Evolutionary conservation across 2,888 invertebrate genomes (phyloP).

Genomic region (Polyommatus icarus): DNA sequence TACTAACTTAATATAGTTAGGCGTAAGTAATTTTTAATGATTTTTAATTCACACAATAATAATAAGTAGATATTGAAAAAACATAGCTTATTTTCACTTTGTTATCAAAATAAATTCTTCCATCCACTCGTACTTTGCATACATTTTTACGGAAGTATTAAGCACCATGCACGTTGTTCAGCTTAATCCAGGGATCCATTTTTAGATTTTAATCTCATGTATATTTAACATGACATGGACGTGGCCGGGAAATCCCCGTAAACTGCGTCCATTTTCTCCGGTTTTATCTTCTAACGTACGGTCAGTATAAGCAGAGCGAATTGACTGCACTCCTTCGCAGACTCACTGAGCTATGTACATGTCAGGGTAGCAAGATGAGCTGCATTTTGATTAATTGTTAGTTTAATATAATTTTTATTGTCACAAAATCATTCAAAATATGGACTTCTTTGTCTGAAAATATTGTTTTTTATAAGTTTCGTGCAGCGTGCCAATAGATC

Average conservation of each 20-base stretch:
- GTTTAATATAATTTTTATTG: no score
- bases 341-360: no score
- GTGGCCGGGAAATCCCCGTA: conserved; percentile 17
- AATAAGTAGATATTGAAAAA: neutral
- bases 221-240: conserved; percentile 26
- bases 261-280: neutral
- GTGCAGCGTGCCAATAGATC: neutral
- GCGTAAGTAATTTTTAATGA: no score
- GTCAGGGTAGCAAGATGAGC: no score
- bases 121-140: neutral
- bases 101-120: neutral
- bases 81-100: neutral
- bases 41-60: neutral
- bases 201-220: conserved; percentile 29
- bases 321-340: no score
- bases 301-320: no score
- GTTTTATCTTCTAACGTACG: conserved; percentile 15
- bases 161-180: neutral
- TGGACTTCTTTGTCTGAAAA: no score
- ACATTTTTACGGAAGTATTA: neutral
- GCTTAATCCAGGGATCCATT: conserved; percentile 13
- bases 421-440: no score
- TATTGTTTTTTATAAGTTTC: no score
- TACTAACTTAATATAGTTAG: no score
- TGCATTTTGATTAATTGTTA: no score